Evolutionary conservation across 2,113 vertebrate species (phyloP).

Genomic region (Melanerpes aurifrons): DNA sequence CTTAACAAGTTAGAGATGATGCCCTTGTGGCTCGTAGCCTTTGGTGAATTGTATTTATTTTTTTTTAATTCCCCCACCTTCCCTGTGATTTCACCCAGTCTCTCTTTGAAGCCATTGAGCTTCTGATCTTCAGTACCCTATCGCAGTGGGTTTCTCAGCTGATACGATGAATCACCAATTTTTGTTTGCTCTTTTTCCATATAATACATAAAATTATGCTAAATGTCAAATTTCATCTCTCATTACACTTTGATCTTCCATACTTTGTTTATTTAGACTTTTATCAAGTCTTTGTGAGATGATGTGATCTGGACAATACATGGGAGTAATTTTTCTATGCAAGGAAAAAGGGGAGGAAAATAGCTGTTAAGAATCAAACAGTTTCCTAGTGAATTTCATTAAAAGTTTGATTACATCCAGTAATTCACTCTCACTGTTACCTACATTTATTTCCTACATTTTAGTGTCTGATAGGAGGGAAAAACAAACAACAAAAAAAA

Average conservation of each 20-base stretch:
- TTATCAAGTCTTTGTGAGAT: not conserved
- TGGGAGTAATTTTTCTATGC: not conserved
- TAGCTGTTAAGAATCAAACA: not conserved
- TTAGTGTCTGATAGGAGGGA: not conserved
- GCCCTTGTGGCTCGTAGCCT: not conserved
- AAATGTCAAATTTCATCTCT: not conserved
- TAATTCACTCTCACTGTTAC: not conserved
- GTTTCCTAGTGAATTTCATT: not conserved
- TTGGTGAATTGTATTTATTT: not conserved
- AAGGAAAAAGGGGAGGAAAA: not conserved
- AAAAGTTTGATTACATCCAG: not conserved
- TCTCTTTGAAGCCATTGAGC: not conserved
- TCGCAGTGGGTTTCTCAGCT: not conserved
- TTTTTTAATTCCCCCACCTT: too few relatives aligned
- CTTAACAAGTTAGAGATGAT: not conserved
- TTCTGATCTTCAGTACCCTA: not conserved
- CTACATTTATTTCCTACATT: not conserved
- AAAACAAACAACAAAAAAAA: not conserved
- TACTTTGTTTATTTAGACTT: not conserved
- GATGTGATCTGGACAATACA: not conserved
- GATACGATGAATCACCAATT: not conserved
- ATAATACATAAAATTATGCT: not conserved
- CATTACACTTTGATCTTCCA: not conserved
- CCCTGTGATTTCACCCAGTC: not conserved
- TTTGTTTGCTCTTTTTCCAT: not conserved